Base-by-base conservation (phyloP, 37 sponge, comb jelly and placozoan species). In the Aphrocallistes beatrix region DNA sequence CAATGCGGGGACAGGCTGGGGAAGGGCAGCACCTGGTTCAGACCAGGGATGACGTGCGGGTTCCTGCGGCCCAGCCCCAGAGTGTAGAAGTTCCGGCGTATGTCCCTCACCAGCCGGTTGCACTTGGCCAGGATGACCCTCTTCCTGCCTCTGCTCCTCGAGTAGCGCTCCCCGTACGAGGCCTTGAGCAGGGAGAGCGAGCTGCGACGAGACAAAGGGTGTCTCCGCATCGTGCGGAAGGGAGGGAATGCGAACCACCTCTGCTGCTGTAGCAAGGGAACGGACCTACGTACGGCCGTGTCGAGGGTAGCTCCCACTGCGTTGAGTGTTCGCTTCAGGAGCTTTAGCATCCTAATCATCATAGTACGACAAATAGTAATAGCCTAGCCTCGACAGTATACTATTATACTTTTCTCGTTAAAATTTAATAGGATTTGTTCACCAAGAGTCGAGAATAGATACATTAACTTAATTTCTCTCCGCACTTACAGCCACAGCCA, bases 151-250 rank as follows among this genome's bases (percentile, higher is more conserved):
- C n/a, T 60, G 34, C 75, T 60, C 17, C 3, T 13, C 6, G 75
- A 30, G 34, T 60, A 60, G 6, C 21, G 10, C 75, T 60, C n/a
- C 75, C 75, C 75, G 75, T 25, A 60, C 10, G 75, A 32, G 34
- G 75, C 8, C 75, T 60, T 60, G 28, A 60, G 34, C 34, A 60
- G 34, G 17, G 75, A 3, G 28, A 60, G 8, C 6, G 75, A 32
- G 75, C n/a, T 60, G 34, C 75, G 75, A 6, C 75, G 25, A 28
- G 28, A 25, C 17, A 60, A 30, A 3, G 75, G 75, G 34, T 60
- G 75, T 60, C 75, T 60, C 17, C 75, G 25, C 75, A 60, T 60
- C 21, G n/a, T 30, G 34, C 75, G 75, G 75, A 60, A 60, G 75
- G 75, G 75, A 19, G 75, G 75, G 75, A 25, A 60, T 6, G 75